phyloP scores from a whole-genome alignment of 2,888 invertebrate genomes.

The Lasioglossum figueresi region DNA sequence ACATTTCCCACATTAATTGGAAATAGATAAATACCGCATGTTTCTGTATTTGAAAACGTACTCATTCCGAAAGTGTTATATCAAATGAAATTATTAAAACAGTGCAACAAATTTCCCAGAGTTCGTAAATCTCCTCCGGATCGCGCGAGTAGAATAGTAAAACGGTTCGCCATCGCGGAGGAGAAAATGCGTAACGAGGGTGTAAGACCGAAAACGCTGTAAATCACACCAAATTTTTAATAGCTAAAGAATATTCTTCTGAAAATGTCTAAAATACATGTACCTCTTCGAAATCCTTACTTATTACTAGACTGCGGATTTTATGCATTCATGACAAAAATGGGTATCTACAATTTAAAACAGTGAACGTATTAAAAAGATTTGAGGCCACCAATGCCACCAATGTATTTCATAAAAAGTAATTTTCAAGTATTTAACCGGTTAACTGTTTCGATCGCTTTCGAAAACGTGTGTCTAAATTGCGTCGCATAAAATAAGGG shows the following conservation, averaged over 20 bases:
- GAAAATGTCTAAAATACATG: background rate
- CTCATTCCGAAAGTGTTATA: background rate
- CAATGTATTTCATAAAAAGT: background rate
- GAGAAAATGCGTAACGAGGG: background rate
- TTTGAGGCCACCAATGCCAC: no score
- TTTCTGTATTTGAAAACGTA: no score
- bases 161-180: background rate
- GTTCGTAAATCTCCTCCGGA: background rate
- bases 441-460: no score
- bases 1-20: no score
- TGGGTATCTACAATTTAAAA: no score
- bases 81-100: background rate
- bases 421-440: background rate
- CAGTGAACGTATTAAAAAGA: no score
- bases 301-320: background rate
- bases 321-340: no score
- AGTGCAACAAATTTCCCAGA: slow-evolving; percentile 8
- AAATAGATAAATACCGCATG: no score
- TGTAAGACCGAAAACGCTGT: background rate
- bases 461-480: no score
- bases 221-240: background rate
- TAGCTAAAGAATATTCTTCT: background rate
- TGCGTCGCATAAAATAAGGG: no score
- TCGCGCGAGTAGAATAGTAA: background rate
- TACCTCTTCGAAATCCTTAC: background rate